These are phyloP conservation scores for Sturmia bella DNA, from an alignment of 2,888 invertebrate genomes.

Conservation along the genomic window DNA sequence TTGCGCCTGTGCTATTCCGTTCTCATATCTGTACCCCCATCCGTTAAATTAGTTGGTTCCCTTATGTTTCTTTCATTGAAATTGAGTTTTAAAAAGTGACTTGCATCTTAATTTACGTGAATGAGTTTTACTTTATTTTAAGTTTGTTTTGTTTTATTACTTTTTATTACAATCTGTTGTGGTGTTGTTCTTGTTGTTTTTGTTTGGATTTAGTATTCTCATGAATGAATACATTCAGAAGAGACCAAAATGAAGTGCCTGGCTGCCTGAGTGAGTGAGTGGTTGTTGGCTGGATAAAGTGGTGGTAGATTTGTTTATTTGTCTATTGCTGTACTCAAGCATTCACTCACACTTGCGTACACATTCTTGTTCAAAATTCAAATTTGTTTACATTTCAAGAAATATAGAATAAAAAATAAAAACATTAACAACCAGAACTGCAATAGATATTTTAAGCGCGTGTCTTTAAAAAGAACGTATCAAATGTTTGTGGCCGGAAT, in stretches of 20 bases:
- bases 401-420: slow-evolving; percentile 5
- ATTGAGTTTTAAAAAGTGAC: slow-evolving; percentile 37
- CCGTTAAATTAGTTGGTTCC: slow-evolving; percentile 24
- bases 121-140: slow-evolving; percentile 56
- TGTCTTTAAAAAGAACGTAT: slow-evolving; percentile 63
- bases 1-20: no score
- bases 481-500: slow-evolving; percentile 53
- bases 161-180: slow-evolving; percentile 16
- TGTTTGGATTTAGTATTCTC: slow-evolving; percentile 40
- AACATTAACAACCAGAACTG: slow-evolving; percentile 9
- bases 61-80: slow-evolving; percentile 2
- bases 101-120: slow-evolving; percentile 52
- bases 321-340: slow-evolving; percentile 52
- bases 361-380: slow-evolving; percentile 24
- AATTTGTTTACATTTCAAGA: slow-evolving; percentile 33
- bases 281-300: slow-evolving; percentile 11
- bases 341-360: slow-evolving; percentile 8
- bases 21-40: no score
- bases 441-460: slow-evolving; percentile 48
- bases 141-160: slow-evolving; percentile 25
- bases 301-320: slow-evolving; percentile 66
- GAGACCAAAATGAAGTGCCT: slow-evolving; percentile 31
- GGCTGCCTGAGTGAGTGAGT: slow-evolving; percentile 16
- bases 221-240: slow-evolving; percentile 57
- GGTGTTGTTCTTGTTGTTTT: slow-evolving; percentile 34